Conservation (phyloP, 1,140 invertebrate genomes). For the Homalodisca vitripennis region DNA sequence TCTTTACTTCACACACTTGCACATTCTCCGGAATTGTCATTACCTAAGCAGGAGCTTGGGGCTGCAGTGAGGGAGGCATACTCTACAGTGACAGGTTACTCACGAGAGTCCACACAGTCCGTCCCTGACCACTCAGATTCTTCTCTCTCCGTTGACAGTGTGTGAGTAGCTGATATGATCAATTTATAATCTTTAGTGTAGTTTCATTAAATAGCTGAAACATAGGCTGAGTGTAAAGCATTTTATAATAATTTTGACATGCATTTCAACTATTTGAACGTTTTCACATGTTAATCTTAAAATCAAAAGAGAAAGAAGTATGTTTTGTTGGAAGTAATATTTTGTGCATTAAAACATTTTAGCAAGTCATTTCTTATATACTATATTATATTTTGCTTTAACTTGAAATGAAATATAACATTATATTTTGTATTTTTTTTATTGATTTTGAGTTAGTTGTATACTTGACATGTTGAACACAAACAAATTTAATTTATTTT, state of each 20-base stretch:
- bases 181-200: background rate
- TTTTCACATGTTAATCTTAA: no score
- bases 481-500: no score
- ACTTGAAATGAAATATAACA: no score
- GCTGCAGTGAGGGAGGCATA: background rate
- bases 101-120: background rate
- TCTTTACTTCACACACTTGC: slow-evolving; percentile 9
- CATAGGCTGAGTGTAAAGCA: background rate
- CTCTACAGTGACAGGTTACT: background rate
- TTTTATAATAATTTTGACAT: background rate
- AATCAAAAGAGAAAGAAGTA: no score
- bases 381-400: no score
- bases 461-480: no score
- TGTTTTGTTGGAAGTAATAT: no score
- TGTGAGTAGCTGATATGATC: background rate
- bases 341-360: no score
- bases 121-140: background rate
- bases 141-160: background rate
- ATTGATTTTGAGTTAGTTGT: no score
- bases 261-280: background rate
- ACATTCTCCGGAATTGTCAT: background rate
- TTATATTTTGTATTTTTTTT: no score
- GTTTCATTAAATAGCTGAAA: background rate
- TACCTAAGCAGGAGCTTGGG: slow-evolving; percentile 6
- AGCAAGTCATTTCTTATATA: no score